These are phyloP conservation scores for Cotesia chilonis DNA, from an alignment of 1,140 invertebrate genomes.

Conservation along the genomic window DNA sequence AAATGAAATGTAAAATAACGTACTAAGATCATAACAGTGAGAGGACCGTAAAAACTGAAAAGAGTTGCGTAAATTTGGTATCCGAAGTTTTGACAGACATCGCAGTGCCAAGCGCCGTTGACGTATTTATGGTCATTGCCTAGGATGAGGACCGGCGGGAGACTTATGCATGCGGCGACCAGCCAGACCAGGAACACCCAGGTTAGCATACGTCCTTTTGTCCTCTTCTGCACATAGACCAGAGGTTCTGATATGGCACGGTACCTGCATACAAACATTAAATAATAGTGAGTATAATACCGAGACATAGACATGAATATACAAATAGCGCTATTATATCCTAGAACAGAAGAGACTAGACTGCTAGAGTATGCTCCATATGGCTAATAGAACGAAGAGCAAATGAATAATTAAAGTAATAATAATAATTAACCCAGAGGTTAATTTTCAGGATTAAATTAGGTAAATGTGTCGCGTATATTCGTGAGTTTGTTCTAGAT, in stretches of 20 bases:
- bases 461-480: too few relatives aligned
- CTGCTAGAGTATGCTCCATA: too few relatives aligned
- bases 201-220: conserved; percentile 82
- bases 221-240: conserved; percentile 88
- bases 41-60: conserved; percentile 88
- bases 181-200: conserved; percentile 91
- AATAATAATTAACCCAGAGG: too few relatives aligned
- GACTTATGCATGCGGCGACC: conserved; percentile 85
- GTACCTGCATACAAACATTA: conserved; percentile 66
- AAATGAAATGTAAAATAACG: conserved; percentile 22
- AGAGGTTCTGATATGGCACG: conserved; percentile 91
- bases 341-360: too few relatives aligned
- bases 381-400: too few relatives aligned
- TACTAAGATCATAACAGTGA: conserved; percentile 87
- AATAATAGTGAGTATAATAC: too few relatives aligned
- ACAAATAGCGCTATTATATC: background rate
- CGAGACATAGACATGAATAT: too few relatives aligned
- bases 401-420: too few relatives aligned
- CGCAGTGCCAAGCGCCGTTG: conserved; percentile 73
- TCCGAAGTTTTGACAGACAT: conserved; percentile 85
- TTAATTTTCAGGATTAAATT: too few relatives aligned
- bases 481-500: background rate
- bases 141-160: conserved; percentile 86
- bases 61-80: conserved; percentile 92
- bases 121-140: conserved; percentile 80